Percentiles rank a stretch among this genome's conserved stretches.
phyloP scores from a whole-genome alignment of 2,113 vertebrate species.

The Leptobrachium leishanense region DNA sequence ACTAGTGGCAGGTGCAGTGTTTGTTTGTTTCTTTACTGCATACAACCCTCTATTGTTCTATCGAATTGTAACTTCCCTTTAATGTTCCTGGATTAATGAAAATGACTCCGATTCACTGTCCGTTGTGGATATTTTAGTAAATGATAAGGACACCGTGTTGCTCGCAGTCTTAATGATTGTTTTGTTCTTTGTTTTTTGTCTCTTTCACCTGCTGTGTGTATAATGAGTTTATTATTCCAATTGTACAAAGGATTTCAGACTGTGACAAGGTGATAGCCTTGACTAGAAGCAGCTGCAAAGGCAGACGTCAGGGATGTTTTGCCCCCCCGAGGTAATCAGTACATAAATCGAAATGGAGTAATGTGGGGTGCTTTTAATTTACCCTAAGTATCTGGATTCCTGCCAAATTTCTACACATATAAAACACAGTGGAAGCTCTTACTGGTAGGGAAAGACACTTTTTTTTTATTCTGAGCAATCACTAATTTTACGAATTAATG shows the following conservation, averaged over 20 bases:
- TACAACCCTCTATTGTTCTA: too few species aligned
- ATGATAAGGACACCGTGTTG: not conserved
- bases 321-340: conserved; percentile 1
- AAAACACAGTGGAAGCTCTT: not conserved
- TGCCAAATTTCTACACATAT: not conserved
- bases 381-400: not conserved
- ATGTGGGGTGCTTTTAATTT: conserved; percentile 1
- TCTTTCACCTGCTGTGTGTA: conserved; percentile 4
- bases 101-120: not conserved
- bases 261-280: conserved; percentile 9
- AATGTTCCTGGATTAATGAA: not conserved
- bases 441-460: not conserved
- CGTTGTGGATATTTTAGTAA: not conserved
- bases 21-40: too few species aligned
- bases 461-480: too few species aligned
- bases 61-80: not conserved
- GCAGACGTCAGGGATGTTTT: conserved; percentile 9
- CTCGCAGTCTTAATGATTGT: not conserved
- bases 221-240: conserved; percentile 8
- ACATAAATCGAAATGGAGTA: not conserved
- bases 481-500: too few species aligned
- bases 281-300: conserved; percentile 7
- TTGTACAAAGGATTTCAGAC: conserved; percentile 8
- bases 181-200: not conserved
- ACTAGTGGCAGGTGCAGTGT: too few species aligned